Base-by-base conservation (phyloP, 2,113 vertebrate species). In the Anguilla rostrata region DNA sequence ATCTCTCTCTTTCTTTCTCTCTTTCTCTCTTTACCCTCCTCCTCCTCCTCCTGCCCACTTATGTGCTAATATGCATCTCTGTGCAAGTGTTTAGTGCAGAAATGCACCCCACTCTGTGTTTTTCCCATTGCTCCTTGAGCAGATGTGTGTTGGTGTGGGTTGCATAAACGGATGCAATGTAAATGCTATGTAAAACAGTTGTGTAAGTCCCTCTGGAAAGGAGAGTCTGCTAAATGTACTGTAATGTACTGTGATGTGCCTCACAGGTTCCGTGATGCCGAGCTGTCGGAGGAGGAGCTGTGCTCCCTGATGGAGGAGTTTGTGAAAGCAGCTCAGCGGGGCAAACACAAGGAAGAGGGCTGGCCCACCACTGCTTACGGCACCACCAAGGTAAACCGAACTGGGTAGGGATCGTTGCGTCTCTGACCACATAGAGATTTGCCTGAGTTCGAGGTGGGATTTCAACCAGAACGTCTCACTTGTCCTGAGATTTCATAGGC, bases 291-390 rank as follows among this genome's bases (percentile, higher is more conserved):
- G 63, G 92, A 93, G 79, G 92, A 93, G 1, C 87, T 93, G 71
- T 89, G 89, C 14, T 63, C 63, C 53, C 84, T 93, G 63, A 93
- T 93, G 91, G 66, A 84, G 39, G 88, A 91, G 63, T 93, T 93
- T 89, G 92, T 93, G 46, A 41, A 7, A 18, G 92, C 89, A 43
- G 91, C 92, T 46, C 88, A 93, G 85, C 83, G 49, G 3, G 91
- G 91, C 41, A 85, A 86, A 2, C 92, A 93, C 83, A 4, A 81
- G 4, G 89, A 87, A 34, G 78, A 93, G 82, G 92, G 92, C 15
- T 93, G 92, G 92, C 89, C 92, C 26, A 71, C 84, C 87, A 87
- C 88, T 2, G 92, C 91, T 11, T 93, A 93, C 83, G 91, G 92
- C 40, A 87, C 89, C 29, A 83, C 86, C 8, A 93, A 93, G 90